Evolutionary conservation across 1,140 invertebrate species (phyloP).

Genomic region (Papilio glaucus): DNA sequence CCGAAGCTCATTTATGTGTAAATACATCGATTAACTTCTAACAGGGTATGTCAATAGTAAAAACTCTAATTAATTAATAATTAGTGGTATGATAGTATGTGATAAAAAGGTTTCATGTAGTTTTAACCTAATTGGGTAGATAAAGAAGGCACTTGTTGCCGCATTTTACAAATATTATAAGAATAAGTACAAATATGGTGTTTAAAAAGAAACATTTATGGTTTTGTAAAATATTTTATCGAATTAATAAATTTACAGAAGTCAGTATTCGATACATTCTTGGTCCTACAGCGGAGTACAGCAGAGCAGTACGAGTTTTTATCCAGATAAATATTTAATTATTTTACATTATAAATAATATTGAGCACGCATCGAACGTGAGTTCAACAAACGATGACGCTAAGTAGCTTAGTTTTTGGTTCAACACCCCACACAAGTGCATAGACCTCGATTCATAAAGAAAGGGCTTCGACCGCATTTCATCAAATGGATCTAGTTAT

Average conservation of each 20-base stretch:
- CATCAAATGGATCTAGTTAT: conserved; percentile 42
- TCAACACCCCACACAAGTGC: conserved; percentile 42
- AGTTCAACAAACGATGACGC: conserved; percentile 25
- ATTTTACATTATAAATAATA: too few species aligned
- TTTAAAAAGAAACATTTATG: neutral
- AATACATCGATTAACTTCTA: conserved; percentile 1
- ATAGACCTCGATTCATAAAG: conserved; percentile 46
- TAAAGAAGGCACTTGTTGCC: neutral
- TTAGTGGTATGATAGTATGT: too few species aligned
- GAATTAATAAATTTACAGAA: neutral
- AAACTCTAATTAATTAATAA: too few species aligned
- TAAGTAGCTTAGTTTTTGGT: conserved; percentile 33
- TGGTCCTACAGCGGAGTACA: neutral
- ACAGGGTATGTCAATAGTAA: too few species aligned
- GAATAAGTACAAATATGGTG: neutral
- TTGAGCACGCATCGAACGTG: neutral
- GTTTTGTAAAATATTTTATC: neutral
- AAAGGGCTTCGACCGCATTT: conserved; percentile 50
- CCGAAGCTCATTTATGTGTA: neutral
- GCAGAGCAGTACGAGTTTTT: too few species aligned
- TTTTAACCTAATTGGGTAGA: neutral
- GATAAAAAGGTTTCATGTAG: too few species aligned
- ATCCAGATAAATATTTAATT: neutral
- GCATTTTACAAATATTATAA: neutral
- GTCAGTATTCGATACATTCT: neutral